Percentiles rank a stretch among this genome's conserved stretches.
These are phyloP conservation scores for Lerista edwardsae DNA, from an alignment of 2,797 vertebrate species.

Conservation along the genomic window DNA sequence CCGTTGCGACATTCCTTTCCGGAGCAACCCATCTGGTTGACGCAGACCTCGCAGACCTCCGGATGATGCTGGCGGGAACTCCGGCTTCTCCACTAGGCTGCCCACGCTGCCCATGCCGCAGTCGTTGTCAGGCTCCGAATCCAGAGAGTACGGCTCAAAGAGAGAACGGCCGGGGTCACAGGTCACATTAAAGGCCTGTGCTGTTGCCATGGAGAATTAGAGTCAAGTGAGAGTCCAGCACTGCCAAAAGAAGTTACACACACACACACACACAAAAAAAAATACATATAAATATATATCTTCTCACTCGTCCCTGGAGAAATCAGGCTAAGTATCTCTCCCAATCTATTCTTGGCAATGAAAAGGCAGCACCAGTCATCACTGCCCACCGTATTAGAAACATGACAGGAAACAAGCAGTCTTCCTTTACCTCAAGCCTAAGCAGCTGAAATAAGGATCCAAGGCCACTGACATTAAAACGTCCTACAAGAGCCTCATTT, in stretches of 20 bases:
- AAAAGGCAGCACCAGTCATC: neutral
- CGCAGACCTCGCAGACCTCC: slow-evolving; percentile 86
- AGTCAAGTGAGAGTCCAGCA: slow-evolving; percentile 74
- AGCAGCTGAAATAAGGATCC: neutral
- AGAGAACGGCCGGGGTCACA: slow-evolving; percentile 82
- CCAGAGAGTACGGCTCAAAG: slow-evolving; percentile 73
- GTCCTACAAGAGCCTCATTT: no score
- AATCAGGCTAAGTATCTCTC: neutral
- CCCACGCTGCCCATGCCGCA: slow-evolving; percentile 96
- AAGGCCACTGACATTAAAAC: neutral
- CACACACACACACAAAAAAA: slow-evolving; percentile 35
- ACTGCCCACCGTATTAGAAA: neutral
- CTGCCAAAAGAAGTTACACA: slow-evolving; percentile 71
- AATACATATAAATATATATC: neutral
- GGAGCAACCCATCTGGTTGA: slow-evolving; percentile 87
- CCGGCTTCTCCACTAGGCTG: slow-evolving; percentile 93
- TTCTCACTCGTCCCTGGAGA: neutral
- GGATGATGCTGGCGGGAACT: slow-evolving; percentile 80
- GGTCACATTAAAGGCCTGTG: slow-evolving; percentile 87
- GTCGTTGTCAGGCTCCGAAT: slow-evolving; percentile 67
- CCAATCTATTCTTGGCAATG: neutral
- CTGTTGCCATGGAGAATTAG: slow-evolving; percentile 94
- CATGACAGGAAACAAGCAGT: neutral
- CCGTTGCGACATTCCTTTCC: slow-evolving; percentile 90
- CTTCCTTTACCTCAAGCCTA: neutral